Percentiles rank a stretch among this genome's conserved stretches.
These are phyloP conservation scores for Drosophila infuscata DNA, from an alignment of 2,888 invertebrate genomes.

Conservation along the genomic window DNA sequence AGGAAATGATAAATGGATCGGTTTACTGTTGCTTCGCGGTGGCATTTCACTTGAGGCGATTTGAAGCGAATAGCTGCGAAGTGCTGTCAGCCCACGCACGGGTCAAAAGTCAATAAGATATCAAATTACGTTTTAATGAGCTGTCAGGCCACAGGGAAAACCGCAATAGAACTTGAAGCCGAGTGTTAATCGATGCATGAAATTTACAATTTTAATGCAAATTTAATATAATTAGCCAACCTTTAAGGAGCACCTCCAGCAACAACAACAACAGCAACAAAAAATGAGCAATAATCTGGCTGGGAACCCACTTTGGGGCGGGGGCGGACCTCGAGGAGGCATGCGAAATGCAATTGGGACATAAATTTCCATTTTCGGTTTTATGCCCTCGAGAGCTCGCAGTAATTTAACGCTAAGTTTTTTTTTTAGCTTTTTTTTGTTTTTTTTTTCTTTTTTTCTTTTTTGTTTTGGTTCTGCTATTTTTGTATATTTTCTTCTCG, in stretches of 20 bases:
- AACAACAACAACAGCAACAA: background rate
- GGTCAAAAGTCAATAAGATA: slow-evolving; percentile 54
- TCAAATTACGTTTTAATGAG: slow-evolving; percentile 75
- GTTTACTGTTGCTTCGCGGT: slow-evolving; percentile 40
- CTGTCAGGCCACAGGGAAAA: slow-evolving; percentile 2
- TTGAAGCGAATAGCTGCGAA: slow-evolving; percentile 15
- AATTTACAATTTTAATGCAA: slow-evolving; percentile 66
- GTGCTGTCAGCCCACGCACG: background rate
- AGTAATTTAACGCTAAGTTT: slow-evolving; percentile 81
- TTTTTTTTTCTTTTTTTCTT: slow-evolving; percentile 43
- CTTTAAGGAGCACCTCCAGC: slow-evolving; percentile 37
- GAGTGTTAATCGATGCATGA: slow-evolving; percentile 49
- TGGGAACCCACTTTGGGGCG: slow-evolving; percentile 28
- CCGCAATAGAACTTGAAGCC: slow-evolving; percentile 12
- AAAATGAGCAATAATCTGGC: slow-evolving; percentile 66
- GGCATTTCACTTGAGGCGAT: slow-evolving; percentile 47
- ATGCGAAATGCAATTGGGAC: slow-evolving; percentile 77
- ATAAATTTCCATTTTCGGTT: slow-evolving; percentile 80
- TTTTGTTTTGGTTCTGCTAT: slow-evolving; percentile 23
- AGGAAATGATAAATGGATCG: slow-evolving; percentile 66
- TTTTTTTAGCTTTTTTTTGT: slow-evolving; percentile 29
- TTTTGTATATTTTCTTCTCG: slow-evolving; percentile 28
- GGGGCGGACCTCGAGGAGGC: slow-evolving; percentile 1
- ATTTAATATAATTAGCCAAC: slow-evolving; percentile 72
- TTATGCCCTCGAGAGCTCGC: slow-evolving; percentile 75